Evolutionary conservation across 2,113 vertebrate species (phyloP), one percentile per base, ranked within the genome.

Genomic region (Penelope pileata): DNA sequence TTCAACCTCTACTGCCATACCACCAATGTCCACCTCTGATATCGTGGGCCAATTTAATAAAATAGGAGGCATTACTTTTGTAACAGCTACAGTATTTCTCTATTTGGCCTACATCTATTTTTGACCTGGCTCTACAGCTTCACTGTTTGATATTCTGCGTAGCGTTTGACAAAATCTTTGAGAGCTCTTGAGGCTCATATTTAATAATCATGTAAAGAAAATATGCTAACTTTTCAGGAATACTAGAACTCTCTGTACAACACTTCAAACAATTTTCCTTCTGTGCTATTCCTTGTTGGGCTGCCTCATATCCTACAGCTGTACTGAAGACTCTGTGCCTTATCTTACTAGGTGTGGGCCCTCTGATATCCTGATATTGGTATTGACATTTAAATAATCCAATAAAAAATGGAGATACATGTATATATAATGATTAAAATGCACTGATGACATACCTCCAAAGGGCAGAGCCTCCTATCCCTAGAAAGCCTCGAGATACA

Each of bases 181-280:
- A 88, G 72, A 93, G 79, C 79, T 93, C 87, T 87, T 47, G 36
- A 91, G 70, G 75, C 22, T 95, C 18, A 1, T 4, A 40, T 22
- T 42, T 48, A 88, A 94, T 90, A 90, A 88, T 0, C 1, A 58
- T 80, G 64, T 69, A 26, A 93, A 91, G 78, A 83, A 91, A 94
- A 63, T 8, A 53, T 56, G 79, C 77, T 40, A 58, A 60, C 75
- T 93, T 94, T 94, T 86, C 86, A 94, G 86, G 90, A 91, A 96
- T 30, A 62, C 38, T 12, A 67, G 50, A 88, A 38, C 26, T 42
- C 90, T 91, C 88, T 67, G 59, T 16, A 73, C 66, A 29, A 29
- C 42, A 36, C 72, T 96, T 90, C 79, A 86, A 94, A 94, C 29
- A 29, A 0, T 47, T 86, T 76, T 38, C 58, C 27, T 45, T 69